Conservation (phyloP, 2,797 vertebrate species). For the Lepidocolaptes lacrymiger region DNA sequence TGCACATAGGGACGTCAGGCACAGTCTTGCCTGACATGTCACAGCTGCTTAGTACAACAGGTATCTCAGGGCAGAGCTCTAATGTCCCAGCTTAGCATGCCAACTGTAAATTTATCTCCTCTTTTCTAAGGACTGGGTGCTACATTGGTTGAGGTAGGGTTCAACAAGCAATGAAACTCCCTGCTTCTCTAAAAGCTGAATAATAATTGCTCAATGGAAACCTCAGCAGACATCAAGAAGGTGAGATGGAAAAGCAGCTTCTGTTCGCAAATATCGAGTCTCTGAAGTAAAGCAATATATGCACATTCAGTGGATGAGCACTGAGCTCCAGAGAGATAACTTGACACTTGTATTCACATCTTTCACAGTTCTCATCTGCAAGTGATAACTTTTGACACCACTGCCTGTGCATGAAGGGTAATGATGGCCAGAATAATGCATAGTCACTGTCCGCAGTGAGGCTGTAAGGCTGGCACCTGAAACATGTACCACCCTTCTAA, state of each 20-base stretch:
- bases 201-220: not conserved
- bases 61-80: not conserved
- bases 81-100: rapidly evolving
- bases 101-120: not conserved
- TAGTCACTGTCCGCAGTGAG: not conserved
- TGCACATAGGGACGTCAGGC: not conserved
- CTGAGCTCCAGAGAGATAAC: not conserved
- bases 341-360: conserved; percentile 58
- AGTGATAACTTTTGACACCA: conserved; percentile 63
- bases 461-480: not conserved
- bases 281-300: conserved; percentile 21
- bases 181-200: not conserved
- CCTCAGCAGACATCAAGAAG: not conserved
- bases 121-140: not conserved
- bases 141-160: not conserved
- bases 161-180: not conserved
- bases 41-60: not conserved
- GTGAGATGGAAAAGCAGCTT: conserved; percentile 28
- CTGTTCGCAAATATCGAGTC: not conserved
- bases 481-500: conserved; percentile 6
- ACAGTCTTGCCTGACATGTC: not conserved
- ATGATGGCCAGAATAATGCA: conserved; percentile 16
- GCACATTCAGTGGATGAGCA: not conserved
- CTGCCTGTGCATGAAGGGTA: conserved; percentile 1
- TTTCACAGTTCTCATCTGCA: conserved; percentile 64